These are phyloP conservation scores for Simalia tracyae DNA, from an alignment of 2,797 vertebrate genomes.

Conservation along the genomic window DNA sequence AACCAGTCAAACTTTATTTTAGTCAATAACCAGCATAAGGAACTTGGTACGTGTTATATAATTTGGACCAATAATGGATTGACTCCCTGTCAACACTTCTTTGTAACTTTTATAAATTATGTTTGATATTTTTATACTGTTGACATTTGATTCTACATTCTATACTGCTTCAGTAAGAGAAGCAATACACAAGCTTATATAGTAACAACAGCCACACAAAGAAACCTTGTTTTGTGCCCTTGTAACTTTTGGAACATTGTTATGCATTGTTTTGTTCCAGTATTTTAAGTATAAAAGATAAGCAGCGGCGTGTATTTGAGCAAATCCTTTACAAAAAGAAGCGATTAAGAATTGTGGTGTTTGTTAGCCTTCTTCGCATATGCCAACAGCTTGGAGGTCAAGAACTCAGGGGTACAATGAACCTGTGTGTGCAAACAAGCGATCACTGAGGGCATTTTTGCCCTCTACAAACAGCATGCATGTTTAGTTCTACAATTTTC, in stretches of 20 bases:
- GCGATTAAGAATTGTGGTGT: background rate
- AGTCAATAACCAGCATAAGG: background rate
- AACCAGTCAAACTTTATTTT: background rate
- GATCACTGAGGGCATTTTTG: constrained; percentile 43
- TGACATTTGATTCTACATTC: background rate
- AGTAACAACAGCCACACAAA: background rate
- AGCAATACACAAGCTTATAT: background rate
- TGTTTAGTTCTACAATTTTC: constrained; percentile 1
- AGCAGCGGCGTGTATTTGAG: rapidly evolving
- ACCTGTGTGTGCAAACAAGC: constrained; percentile 46
- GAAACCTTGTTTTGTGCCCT: background rate
- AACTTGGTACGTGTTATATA: background rate
- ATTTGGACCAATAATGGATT: background rate
- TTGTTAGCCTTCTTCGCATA: constrained; percentile 23
- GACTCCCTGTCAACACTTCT: background rate
- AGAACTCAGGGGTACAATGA: constrained; percentile 36
- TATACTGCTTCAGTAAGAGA: background rate
- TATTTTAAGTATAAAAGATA: background rate
- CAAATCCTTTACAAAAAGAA: background rate
- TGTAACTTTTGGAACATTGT: background rate
- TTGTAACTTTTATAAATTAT: background rate
- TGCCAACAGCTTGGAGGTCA: constrained; percentile 32
- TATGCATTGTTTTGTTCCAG: background rate
- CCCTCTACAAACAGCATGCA: background rate
- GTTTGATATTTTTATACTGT: background rate